Base-by-base conservation (phyloP, 2,797 vertebrate genomes). In the Betta splendens region DNA sequence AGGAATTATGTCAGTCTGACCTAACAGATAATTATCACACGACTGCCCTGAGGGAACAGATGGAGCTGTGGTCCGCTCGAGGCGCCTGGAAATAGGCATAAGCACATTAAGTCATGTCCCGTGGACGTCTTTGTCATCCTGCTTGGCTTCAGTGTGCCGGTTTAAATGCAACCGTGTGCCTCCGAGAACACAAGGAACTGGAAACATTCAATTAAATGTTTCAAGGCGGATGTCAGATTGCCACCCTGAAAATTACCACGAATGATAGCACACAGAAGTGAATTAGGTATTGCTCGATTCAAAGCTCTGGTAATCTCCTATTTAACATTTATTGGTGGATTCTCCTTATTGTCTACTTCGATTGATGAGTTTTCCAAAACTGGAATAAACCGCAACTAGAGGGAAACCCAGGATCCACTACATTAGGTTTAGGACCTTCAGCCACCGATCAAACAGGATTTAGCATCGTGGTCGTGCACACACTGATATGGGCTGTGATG, bases 11-110 rank as follows among this genome's bases (percentile, higher is more conserved):
- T 80, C 75, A 57, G 66, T 56, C 71, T 53, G 72, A 82, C 72
- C 78, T 79, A 66, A 75, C 64, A 72, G 75, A 84, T 83, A 74
- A 86, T 83, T 76, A 85, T 86, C 59, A 68, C 61, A 54, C 44
- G 51, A 32, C 11, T 44, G 64, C 76, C 72, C 72, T 2, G 31
- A 43, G 76, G 77, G 74, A 78, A 46, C 49, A 40, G 55, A 53
- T 47, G 7, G 60, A 67, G 67, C 74, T 64, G 44, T 18, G 62
- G 64, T 46, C 68, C 53, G 53, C 53, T 78, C 37, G 21, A 33
- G 10, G 3, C 52, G 32, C 72, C 45, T 67, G 53, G 72, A 78
- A 71, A 80, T 64, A 70, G 79, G 56, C 54, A 48, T 25, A 38
- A 31, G 35, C 37, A 35, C 63, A 59, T 84, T 50, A 75, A 74